These are phyloP conservation scores for Tolmerus cingulatus DNA, from an alignment of 2,888 invertebrate species.

Conservation along the genomic window DNA sequence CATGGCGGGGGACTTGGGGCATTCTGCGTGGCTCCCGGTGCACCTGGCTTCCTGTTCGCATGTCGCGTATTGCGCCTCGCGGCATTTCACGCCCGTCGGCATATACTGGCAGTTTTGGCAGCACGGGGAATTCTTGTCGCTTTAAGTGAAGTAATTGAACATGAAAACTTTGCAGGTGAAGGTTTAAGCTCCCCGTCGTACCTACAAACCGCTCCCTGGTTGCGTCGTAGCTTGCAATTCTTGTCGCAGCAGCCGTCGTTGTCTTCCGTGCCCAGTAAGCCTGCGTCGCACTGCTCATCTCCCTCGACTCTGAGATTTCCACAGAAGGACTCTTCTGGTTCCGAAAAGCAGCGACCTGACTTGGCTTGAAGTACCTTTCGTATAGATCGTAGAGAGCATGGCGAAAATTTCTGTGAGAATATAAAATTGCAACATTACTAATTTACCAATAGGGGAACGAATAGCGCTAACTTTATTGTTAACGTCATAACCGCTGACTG, in stretches of 20 bases:
- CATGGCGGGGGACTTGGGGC: constrained; percentile 82
- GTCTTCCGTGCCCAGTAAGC: constrained; percentile 89
- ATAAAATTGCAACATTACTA: neutral
- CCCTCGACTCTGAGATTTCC: constrained; percentile 95
- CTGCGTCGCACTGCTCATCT: constrained; percentile 96
- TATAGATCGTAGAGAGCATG: constrained; percentile 92
- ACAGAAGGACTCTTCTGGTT: constrained; percentile 95
- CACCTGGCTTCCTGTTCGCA: constrained; percentile 93
- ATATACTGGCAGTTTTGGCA: constrained; percentile 92
- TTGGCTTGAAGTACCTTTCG: constrained; percentile 92
- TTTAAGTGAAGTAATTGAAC: constrained; percentile 58
- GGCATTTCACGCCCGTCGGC: constrained; percentile 81
- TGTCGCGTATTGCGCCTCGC: constrained; percentile 89
- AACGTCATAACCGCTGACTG: constrained; percentile 94
- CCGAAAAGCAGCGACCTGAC: constrained; percentile 89
- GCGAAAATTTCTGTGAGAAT: constrained; percentile 82
- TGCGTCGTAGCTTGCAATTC: constrained; percentile 84
- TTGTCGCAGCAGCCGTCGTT: constrained; percentile 94
- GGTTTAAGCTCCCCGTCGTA: constrained; percentile 56
- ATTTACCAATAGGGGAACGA: neutral
- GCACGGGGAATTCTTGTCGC: constrained; percentile 96
- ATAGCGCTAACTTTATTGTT: constrained; percentile 81
- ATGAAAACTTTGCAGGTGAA: neutral
- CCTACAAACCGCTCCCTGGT: constrained; percentile 90
- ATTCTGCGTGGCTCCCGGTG: constrained; percentile 81